Evolutionary conservation across 2,888 invertebrate species (phyloP).

Genomic region (Lepidocyrtinus sp.): DNA sequence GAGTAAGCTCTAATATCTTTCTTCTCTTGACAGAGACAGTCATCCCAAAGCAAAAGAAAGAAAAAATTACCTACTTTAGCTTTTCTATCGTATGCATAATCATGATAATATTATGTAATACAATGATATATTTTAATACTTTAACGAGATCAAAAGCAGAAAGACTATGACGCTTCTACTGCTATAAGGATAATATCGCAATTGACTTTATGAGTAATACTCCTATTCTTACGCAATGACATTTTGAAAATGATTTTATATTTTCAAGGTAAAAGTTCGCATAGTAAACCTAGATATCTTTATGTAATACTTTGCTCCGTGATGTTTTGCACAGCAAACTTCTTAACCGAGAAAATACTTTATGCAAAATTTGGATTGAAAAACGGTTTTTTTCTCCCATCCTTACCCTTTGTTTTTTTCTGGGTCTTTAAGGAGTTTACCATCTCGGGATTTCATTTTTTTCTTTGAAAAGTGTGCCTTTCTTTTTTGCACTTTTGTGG

Average conservation of each 20-base stretch:
- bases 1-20: conserved; percentile 33
- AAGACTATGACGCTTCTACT: too few relatives aligned
- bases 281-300: too few relatives aligned
- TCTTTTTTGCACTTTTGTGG: conserved; percentile 4
- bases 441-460: not conserved
- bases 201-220: too few relatives aligned
- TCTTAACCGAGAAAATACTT: conserved; percentile 27
- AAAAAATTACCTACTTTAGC: conserved; percentile 22
- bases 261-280: too few relatives aligned
- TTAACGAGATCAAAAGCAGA: conserved; percentile 38
- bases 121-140: conserved; percentile 26
- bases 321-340: conserved; percentile 41
- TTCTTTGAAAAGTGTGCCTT: conserved; percentile 20
- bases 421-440: conserved; percentile 34
- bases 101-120: too few relatives aligned
- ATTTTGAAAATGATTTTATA: too few relatives aligned
- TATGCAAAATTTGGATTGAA: conserved; percentile 41
- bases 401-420: conserved; percentile 4
- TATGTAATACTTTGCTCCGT: conserved; percentile 18
- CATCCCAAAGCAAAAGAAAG: conserved; percentile 27
- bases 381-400: conserved; percentile 46
- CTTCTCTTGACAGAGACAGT: conserved; percentile 28
- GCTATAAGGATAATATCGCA: too few relatives aligned
- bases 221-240: too few relatives aligned
- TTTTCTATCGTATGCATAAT: too few relatives aligned